phyloP scores from a whole-genome alignment of 2,888 invertebrate genomes.

The Pharmacophagus antenor region DNA sequence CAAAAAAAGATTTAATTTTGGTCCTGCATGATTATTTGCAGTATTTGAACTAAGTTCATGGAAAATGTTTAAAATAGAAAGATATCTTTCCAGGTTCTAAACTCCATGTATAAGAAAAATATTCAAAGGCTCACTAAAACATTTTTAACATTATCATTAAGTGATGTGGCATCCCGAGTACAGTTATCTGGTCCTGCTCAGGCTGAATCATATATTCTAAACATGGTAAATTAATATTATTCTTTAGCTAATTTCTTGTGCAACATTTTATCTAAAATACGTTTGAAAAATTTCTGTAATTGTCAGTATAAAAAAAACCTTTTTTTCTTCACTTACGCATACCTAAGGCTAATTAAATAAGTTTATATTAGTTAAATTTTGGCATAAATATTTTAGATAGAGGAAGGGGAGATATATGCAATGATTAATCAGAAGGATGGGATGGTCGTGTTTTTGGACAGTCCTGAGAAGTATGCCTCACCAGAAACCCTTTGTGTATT shows the following conservation, averaged over 20 bases:
- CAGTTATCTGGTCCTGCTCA: conserved; percentile 91
- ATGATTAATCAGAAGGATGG: conserved; percentile 98
- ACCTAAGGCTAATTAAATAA: too few species aligned
- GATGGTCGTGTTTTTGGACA: conserved; percentile 98
- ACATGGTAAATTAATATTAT: conserved; percentile 90
- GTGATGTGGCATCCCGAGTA: conserved; percentile 94
- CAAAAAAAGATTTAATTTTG: too few species aligned
- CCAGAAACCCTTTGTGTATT: conserved; percentile 92
- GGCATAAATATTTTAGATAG: conserved; percentile 85
- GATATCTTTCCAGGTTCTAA: conserved; percentile 84
- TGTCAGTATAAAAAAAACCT: too few species aligned
- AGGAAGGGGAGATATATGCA: conserved; percentile 97
- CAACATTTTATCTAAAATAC: neutral
- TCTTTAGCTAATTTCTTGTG: neutral
- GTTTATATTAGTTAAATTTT: neutral
- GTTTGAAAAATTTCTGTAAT: neutral
- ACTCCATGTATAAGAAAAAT: conserved; percentile 96
- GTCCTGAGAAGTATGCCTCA: conserved; percentile 96
- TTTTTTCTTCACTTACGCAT: too few species aligned
- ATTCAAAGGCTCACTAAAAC: conserved; percentile 98
- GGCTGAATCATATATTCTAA: conserved; percentile 95
- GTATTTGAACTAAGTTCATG: neutral
- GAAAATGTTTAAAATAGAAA: neutral
- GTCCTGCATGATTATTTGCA: neutral
- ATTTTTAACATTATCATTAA: conserved; percentile 92